A percentile compares a stretch with the other conserved stretches of the same genome.
phyloP scores from a whole-genome alignment of 2,797 vertebrate genomes.

The Hoplostethus mediterraneus region DNA sequence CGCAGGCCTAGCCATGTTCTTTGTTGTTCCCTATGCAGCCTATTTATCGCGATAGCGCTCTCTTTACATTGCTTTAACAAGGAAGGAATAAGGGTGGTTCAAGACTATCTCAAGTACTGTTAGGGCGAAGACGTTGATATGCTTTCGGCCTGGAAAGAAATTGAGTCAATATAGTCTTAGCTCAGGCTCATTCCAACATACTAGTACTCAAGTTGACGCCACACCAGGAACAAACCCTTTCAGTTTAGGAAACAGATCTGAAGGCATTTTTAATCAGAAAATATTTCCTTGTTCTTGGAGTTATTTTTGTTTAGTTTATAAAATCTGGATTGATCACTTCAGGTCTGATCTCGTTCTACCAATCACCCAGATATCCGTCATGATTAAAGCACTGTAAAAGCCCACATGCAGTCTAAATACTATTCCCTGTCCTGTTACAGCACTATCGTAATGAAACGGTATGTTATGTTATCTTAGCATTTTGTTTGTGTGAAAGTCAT shows the following conservation, averaged over 20 bases:
- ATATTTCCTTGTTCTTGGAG: no score
- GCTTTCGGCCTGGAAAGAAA: not conserved
- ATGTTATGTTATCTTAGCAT: conserved; percentile 79
- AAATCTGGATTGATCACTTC: not conserved
- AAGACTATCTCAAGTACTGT: not conserved
- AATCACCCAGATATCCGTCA: conserved; percentile 47
- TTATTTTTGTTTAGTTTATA: not conserved
- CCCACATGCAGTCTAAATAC: conserved; percentile 38
- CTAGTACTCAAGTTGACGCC: not conserved
- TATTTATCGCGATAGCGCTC: conserved; percentile 67
- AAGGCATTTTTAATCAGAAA: no score
- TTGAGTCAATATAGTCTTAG: no score
- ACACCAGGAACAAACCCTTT: not conserved
- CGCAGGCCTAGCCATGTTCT: conserved; percentile 67
- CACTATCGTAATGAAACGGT: conserved; percentile 89
- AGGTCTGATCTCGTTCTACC: not conserved
- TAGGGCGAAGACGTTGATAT: not conserved
- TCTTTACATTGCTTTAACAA: conserved; percentile 63
- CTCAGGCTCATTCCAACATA: no score
- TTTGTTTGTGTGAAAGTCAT: conserved; percentile 85
- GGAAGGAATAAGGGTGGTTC: conserved; percentile 42
- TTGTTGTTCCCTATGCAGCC: conserved; percentile 86
- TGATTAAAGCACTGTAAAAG: conserved; percentile 38
- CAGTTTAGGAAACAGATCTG: no score
- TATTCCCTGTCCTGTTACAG: conserved; percentile 76